Percentiles rank a stretch among this genome's conserved stretches.
These are phyloP conservation scores for Crotophaga sulcirostris DNA, from an alignment of 2,113 vertebrate species.

Conservation along the genomic window DNA sequence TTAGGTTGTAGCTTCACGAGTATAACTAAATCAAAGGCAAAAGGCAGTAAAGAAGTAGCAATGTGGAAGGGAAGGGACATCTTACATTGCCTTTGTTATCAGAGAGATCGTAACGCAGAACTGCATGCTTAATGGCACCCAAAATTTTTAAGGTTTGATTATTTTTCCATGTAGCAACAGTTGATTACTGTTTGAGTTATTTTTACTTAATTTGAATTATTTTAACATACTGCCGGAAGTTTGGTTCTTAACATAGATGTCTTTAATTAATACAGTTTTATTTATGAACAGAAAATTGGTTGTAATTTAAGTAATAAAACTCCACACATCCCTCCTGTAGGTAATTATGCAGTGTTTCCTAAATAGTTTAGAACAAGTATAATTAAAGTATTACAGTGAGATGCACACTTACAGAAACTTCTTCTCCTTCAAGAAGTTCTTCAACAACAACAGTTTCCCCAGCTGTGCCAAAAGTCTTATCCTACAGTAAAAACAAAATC, in stretches of 20 bases:
- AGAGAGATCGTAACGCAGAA: not conserved
- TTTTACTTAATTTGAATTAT: not conserved
- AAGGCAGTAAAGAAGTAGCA: not conserved
- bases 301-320: not conserved
- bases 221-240: not conserved
- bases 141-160: not conserved
- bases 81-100: not conserved
- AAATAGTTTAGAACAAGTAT: not conserved
- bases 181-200: not conserved
- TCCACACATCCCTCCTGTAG: not conserved
- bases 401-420: conserved; percentile 89
- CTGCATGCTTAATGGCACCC: not conserved
- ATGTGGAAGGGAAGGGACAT: not conserved
- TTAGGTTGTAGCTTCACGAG: not conserved
- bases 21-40: not conserved
- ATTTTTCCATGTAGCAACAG: not conserved
- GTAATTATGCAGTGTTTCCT: not conserved
- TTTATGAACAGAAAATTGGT: not conserved
- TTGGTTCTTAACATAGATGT: not conserved
- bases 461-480: conserved; percentile 87
- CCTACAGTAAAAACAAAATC: conserved; percentile 70
- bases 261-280: not conserved
- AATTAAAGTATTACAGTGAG: not conserved
- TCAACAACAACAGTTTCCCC: conserved; percentile 94
- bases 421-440: conserved; percentile 94